phyloP scores from a whole-genome alignment of 2,797 vertebrate species.

The Hyperoplus immaculatus region DNA sequence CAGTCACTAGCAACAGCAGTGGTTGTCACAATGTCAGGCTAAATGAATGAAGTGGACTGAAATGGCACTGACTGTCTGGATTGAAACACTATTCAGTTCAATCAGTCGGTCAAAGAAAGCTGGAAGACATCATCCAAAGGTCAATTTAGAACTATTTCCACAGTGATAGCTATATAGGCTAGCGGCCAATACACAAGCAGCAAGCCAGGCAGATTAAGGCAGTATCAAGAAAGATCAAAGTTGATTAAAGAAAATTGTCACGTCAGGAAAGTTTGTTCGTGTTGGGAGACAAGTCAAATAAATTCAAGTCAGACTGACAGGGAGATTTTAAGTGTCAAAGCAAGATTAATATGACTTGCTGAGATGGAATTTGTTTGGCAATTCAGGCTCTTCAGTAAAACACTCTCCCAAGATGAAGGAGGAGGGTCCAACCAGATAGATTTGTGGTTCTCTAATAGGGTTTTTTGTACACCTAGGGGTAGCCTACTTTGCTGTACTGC shows the following conservation, averaged over 20 bases:
- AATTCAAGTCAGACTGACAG: slow-evolving; percentile 10
- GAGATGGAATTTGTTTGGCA: slow-evolving; percentile 28
- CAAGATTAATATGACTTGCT: slow-evolving; percentile 38
- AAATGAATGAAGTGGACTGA: not conserved
- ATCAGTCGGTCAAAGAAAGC: not conserved
- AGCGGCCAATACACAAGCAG: not conserved
- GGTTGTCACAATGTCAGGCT: not conserved
- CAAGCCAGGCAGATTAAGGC: not conserved
- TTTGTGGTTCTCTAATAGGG: too few species aligned
- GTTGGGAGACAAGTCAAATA: not conserved
- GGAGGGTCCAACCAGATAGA: slow-evolving; percentile 6
- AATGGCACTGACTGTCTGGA: too few species aligned
- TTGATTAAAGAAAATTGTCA: not conserved
- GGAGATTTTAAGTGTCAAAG: slow-evolving; percentile 20
- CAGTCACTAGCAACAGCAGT: not conserved
- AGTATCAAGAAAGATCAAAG: slow-evolving; percentile 8
- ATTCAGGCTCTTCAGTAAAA: slow-evolving; percentile 15
- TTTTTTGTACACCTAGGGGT: too few species aligned
- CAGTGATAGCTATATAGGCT: not conserved
- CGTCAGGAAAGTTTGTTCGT: not conserved
- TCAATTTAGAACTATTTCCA: not conserved
- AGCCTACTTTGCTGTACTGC: too few species aligned
- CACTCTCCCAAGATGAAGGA: slow-evolving; percentile 30
- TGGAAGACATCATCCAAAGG: not conserved
- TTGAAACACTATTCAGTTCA: not conserved